Evolutionary conservation across 1,140 invertebrate species (phyloP).

Genomic region (Solenopsis fugax): DNA sequence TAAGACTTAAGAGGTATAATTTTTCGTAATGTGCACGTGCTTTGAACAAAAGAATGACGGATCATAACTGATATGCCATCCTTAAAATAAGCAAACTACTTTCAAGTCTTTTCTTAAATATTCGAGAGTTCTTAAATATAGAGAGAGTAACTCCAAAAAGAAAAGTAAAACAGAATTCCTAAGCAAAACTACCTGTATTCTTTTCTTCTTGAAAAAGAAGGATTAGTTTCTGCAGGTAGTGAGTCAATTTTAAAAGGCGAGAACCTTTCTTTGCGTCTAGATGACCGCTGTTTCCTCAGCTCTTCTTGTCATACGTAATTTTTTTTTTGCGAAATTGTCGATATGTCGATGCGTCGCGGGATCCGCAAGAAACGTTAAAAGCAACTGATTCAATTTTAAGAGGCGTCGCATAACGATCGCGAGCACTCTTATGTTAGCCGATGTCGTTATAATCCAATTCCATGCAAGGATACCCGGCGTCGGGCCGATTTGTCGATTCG

Average conservation of each 20-base stretch:
- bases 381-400: conserved; percentile 68
- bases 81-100: not conserved
- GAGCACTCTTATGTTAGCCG: conserved; percentile 51
- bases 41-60: not conserved
- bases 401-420: conserved; percentile 45
- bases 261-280: conserved; percentile 3
- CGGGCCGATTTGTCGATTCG: conserved; percentile 43
- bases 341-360: not conserved
- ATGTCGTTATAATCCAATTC: conserved; percentile 74
- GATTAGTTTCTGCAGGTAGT: not conserved
- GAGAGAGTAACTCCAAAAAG: not conserved
- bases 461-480: conserved; percentile 46
- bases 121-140: not conserved
- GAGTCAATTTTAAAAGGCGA: not conserved
- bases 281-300: not conserved
- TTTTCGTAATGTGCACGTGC: too few relatives aligned
- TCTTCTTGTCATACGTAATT: not conserved
- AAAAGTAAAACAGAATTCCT: not conserved
- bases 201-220: not conserved
- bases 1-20: not conserved
- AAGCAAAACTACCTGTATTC: not conserved
- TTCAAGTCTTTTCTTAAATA: not conserved
- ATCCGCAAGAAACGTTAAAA: conserved; percentile 35
- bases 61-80: not conserved
- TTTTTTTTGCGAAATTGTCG: conserved; percentile 3